Conservation (phyloP, 2,113 vertebrate genomes). For the Australoheros scitulus region DNA sequence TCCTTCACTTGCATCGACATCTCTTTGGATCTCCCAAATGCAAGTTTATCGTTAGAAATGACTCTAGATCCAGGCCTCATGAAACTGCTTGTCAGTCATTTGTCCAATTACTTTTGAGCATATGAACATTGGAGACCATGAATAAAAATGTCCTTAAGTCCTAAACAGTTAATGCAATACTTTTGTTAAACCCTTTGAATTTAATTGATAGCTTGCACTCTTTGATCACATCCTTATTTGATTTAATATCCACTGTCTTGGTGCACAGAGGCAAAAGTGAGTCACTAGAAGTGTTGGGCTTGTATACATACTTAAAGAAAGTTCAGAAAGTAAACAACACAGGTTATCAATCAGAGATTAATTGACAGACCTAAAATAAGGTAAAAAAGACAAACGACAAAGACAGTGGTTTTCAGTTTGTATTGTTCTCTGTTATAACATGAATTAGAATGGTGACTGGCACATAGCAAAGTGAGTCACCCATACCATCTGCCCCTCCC, state of each 20-base stretch:
- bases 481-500: slow-evolving; percentile 76
- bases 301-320: slow-evolving; percentile 5
- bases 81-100: background rate
- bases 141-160: background rate
- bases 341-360: background rate
- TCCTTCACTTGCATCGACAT: background rate
- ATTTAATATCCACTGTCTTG: background rate
- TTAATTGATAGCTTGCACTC: too few species aligned
- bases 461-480: slow-evolving; percentile 75
- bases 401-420: slow-evolving; percentile 51
- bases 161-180: background rate
- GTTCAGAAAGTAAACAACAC: slow-evolving; percentile 1
- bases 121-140: too few species aligned
- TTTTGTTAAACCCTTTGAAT: background rate
- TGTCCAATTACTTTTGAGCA: background rate
- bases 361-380: background rate
- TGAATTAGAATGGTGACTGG: slow-evolving; percentile 73
- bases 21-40: background rate
- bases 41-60: background rate
- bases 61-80: background rate
- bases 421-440: slow-evolving; percentile 42
- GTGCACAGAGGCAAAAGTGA: background rate
- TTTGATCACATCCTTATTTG: background rate
- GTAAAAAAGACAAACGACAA: slow-evolving; percentile 37
- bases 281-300: background rate